Conservation (phyloP, 2,797 vertebrate genomes). For the Pipistrellus kuhlii region DNA sequence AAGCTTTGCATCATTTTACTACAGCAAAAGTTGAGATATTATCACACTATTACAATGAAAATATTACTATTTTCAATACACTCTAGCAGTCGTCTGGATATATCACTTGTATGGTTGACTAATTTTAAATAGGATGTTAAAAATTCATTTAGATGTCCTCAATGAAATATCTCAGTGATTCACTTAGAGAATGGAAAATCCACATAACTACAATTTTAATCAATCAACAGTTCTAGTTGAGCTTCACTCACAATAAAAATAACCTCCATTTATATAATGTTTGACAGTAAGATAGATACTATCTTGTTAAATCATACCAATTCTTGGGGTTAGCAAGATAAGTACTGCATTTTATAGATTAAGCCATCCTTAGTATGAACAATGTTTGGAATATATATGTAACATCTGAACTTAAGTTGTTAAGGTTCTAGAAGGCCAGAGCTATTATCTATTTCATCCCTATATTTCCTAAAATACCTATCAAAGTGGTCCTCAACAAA, state of each 20-base stretch:
- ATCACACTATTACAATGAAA: not conserved
- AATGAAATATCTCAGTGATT: not conserved
- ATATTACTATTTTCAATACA: not conserved
- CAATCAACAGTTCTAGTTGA: not conserved
- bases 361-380: not conserved
- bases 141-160: not conserved
- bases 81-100: not conserved
- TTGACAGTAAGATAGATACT: not conserved
- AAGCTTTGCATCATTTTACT: not conserved
- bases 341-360: not conserved
- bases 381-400: not conserved
- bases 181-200: constrained; percentile 6
- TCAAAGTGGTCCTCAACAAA: not conserved
- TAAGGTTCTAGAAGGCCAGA: not conserved
- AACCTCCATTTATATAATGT: not conserved
- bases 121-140: constrained; percentile 45
- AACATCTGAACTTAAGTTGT: not conserved
- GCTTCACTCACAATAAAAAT: not conserved
- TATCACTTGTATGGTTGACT: not conserved
- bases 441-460: not conserved
- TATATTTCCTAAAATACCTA: not conserved
- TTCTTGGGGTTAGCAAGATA: not conserved
- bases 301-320: not conserved
- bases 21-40: not conserved
- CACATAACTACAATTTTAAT: not conserved